These are phyloP conservation scores for Drosophila pandora DNA, from an alignment of 1,140 invertebrate species.

Conservation along the genomic window DNA sequence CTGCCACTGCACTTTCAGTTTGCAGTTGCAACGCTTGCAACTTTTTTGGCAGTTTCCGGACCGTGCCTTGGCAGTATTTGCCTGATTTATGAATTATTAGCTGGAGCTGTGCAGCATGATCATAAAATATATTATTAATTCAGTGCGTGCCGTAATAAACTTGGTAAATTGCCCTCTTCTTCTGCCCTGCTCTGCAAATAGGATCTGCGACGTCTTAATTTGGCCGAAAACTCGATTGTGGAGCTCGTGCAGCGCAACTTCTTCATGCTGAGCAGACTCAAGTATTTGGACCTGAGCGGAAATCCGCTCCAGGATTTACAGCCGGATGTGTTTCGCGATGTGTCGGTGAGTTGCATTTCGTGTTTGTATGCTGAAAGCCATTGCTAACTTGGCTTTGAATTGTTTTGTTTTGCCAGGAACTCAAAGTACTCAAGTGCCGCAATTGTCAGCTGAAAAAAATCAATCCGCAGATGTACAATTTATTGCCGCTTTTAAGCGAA, in stretches of 20 bases:
- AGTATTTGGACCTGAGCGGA: slow-evolving; percentile 89
- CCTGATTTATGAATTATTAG: slow-evolving; percentile 76
- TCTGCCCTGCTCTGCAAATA: slow-evolving; percentile 16
- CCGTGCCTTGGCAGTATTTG: slow-evolving; percentile 42
- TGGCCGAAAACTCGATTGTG: slow-evolving; percentile 89
- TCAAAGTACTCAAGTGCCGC: slow-evolving; percentile 88
- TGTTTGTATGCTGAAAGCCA: slow-evolving; percentile 16
- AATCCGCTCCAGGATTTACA: slow-evolving; percentile 89
- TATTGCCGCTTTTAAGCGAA: slow-evolving; percentile 87
- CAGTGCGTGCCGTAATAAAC: slow-evolving; percentile 65
- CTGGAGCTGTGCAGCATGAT: slow-evolving; percentile 12
- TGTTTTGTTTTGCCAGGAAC: slow-evolving; percentile 84
- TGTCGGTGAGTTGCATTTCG: slow-evolving; percentile 84
- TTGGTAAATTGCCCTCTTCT: slow-evolving; percentile 40
- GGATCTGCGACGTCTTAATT: slow-evolving; percentile 87
- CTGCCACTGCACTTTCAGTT: neutral
- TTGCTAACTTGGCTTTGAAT: slow-evolving; percentile 5
- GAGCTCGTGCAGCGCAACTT: slow-evolving; percentile 88
- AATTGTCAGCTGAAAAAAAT: slow-evolving; percentile 88
- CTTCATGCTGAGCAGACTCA: slow-evolving; percentile 87
- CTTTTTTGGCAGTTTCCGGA: slow-evolving; percentile 51
- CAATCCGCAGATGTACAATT: slow-evolving; percentile 90
- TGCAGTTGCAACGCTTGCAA: slow-evolving; percentile 29
- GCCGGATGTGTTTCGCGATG: slow-evolving; percentile 91
- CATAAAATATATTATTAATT: slow-evolving; percentile 67